Conservation (phyloP, 2,888 invertebrate species). For the Oscheius sp. region DNA sequence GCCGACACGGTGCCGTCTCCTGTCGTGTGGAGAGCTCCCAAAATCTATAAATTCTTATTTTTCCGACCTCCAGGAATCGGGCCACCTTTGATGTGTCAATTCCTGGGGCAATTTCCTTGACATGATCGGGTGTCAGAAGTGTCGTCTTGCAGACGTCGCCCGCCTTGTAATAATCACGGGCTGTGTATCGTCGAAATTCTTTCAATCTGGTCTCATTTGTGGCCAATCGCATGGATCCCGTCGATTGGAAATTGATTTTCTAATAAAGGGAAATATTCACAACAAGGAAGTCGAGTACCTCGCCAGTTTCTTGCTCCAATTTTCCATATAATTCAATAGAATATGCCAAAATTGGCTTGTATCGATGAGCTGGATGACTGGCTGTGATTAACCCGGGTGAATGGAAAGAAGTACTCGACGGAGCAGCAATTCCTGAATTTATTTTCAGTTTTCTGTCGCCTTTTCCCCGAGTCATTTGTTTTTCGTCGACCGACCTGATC, state of each 20-base stretch:
- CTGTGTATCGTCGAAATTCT: slow-evolving; percentile 75
- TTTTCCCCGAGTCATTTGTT: neutral
- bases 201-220: slow-evolving; percentile 73
- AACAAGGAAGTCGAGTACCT: slow-evolving; percentile 57
- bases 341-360: slow-evolving; percentile 74
- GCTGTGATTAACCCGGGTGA: slow-evolving; percentile 73
- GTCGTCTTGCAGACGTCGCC: slow-evolving; percentile 63
- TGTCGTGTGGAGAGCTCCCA: slow-evolving; percentile 75
- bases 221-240: slow-evolving; percentile 75
- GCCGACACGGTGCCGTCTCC: slow-evolving; percentile 76
- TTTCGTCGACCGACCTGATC: slow-evolving; percentile 42
- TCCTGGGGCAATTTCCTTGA: slow-evolving; percentile 73
- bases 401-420: slow-evolving; percentile 61
- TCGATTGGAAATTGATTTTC: slow-evolving; percentile 74
- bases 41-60: slow-evolving; percentile 60
- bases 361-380: slow-evolving; percentile 74
- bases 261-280: slow-evolving; percentile 45
- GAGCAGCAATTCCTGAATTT: slow-evolving; percentile 51
- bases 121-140: slow-evolving; percentile 71
- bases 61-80: slow-evolving; percentile 1
- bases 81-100: slow-evolving; percentile 73
- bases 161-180: slow-evolving; percentile 74
- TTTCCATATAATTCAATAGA: slow-evolving; percentile 74
- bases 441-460: neutral
- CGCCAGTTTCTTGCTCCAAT: slow-evolving; percentile 75